These are phyloP conservation scores for Dinothrombium tinctorium DNA, from an alignment of 1,140 invertebrate species.

Conservation along the genomic window DNA sequence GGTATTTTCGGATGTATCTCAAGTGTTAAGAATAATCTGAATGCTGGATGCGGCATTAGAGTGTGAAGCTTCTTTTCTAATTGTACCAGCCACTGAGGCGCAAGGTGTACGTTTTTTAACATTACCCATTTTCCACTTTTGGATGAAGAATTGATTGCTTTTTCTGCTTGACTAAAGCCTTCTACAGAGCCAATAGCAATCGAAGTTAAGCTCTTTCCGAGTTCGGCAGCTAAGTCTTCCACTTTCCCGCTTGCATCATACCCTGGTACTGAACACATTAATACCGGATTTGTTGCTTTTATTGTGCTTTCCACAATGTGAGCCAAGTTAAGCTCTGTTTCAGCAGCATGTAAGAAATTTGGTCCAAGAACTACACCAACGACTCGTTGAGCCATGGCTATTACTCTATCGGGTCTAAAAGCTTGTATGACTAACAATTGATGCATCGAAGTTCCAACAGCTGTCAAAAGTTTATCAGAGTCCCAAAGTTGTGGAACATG, in stretches of 20 bases:
- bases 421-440: conserved; percentile 73
- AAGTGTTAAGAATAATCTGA: conserved; percentile 43
- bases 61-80: conserved; percentile 96
- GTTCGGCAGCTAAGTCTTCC: conserved; percentile 84
- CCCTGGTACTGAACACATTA: conserved; percentile 89
- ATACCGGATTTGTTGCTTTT: conserved; percentile 64
- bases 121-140: conserved; percentile 95
- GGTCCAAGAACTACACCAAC: conserved; percentile 62
- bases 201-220: conserved; percentile 74
- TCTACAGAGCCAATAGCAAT: conserved; percentile 98
- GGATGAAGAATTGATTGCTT: conserved; percentile 85
- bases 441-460: conserved; percentile 55
- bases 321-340: conserved; percentile 70
- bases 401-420: conserved; percentile 76
- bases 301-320: conserved; percentile 65
- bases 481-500: conserved; percentile 78
- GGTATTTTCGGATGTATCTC: conserved; percentile 62
- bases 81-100: conserved; percentile 93
- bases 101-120: conserved; percentile 96
- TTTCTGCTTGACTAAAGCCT: conserved; percentile 94
- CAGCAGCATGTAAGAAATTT: conserved; percentile 66
- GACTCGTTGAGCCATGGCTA: conserved; percentile 64
- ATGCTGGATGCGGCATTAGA: conserved; percentile 68
- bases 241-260: conserved; percentile 92
- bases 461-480: conserved; percentile 45